phyloP scores from a whole-genome alignment of 1,140 invertebrate species.

The Drosophila seguyi region DNA sequence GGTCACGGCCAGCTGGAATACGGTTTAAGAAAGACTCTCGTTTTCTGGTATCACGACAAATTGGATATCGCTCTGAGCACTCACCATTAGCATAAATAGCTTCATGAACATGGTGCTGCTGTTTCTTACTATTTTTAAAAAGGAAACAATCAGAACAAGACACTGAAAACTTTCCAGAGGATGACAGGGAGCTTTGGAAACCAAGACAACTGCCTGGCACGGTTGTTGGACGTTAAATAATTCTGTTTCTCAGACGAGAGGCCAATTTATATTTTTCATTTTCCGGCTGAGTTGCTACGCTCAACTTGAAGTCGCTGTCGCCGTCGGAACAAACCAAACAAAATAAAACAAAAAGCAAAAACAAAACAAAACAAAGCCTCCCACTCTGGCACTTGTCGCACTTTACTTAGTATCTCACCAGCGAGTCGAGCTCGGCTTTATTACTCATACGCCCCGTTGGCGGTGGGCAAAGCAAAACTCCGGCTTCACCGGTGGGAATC shows the following conservation, averaged over 20 bases:
- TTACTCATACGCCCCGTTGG: constrained; percentile 76
- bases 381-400: constrained; percentile 62
- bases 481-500: constrained; percentile 25
- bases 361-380: constrained; percentile 54
- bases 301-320: constrained; percentile 57
- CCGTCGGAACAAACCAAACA: constrained; percentile 66
- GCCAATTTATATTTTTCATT: constrained; percentile 85
- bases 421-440: constrained; percentile 55
- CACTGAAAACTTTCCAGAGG: constrained; percentile 2
- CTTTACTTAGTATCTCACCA: constrained; percentile 55
- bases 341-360: constrained; percentile 55
- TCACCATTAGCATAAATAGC: constrained; percentile 64
- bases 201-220: constrained; percentile 65
- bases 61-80: constrained; percentile 38
- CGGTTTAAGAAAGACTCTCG: constrained; percentile 8
- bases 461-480: constrained; percentile 30
- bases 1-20: constrained; percentile 36
- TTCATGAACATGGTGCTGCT: constrained; percentile 12
- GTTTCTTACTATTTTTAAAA: constrained; percentile 26
- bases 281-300: constrained; percentile 82
- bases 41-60: constrained; percentile 23
- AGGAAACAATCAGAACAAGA: constrained; percentile 26
- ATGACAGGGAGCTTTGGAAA: constrained; percentile 23
- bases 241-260: constrained; percentile 77
- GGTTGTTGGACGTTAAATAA: constrained; percentile 77